phyloP scores from a whole-genome alignment of 2,888 invertebrate genomes.

The Luperina testacea region DNA sequence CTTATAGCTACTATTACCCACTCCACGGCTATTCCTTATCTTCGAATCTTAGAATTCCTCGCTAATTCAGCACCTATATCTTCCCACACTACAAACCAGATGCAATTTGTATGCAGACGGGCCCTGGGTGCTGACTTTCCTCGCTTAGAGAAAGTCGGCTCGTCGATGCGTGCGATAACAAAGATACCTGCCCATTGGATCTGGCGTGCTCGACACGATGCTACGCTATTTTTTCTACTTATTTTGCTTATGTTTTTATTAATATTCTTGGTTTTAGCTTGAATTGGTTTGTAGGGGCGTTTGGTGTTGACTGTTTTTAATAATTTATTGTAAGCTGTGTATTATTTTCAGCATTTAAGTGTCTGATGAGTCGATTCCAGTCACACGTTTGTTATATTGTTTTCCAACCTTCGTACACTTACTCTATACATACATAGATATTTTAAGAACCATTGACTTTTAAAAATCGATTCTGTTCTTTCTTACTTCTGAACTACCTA shows the following conservation, averaged over 20 bases:
- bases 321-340: neutral
- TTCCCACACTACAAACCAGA: constrained; percentile 69
- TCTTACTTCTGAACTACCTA: neutral
- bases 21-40: constrained; percentile 32
- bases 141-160: constrained; percentile 87
- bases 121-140: constrained; percentile 81
- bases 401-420: too few relatives aligned
- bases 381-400: neutral
- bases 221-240: constrained; percentile 50
- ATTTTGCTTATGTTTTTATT: constrained; percentile 36
- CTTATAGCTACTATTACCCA: constrained; percentile 15
- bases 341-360: neutral
- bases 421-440: neutral
- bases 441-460: neutral
- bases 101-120: constrained; percentile 81
- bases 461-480: too few relatives aligned
- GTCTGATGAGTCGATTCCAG: neutral
- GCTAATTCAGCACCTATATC: constrained; percentile 51
- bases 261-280: constrained; percentile 13
- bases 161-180: constrained; percentile 80
- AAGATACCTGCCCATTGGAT: constrained; percentile 67
- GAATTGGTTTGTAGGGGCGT: neutral
- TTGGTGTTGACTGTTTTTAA: neutral
- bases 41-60: constrained; percentile 36
- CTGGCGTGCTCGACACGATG: constrained; percentile 57